Conservation (phyloP, 2,888 invertebrate species). For the Zygothrica quintamaculata region DNA sequence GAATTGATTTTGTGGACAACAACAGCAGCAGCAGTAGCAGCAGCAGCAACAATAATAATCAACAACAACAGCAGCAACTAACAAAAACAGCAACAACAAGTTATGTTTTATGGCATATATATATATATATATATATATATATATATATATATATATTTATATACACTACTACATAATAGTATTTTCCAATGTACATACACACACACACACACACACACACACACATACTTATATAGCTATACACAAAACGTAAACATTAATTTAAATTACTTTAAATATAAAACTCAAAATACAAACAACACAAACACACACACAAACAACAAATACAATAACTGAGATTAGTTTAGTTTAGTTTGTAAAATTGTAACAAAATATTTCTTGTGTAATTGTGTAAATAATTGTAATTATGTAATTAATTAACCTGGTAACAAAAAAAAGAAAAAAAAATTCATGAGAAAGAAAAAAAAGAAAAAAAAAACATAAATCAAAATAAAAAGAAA, state of each 20-base stretch:
- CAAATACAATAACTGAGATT: constrained; percentile 43
- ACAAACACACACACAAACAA: constrained; percentile 24
- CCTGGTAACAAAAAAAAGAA: constrained; percentile 9
- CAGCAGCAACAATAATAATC: constrained; percentile 45
- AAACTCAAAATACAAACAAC: constrained; percentile 35
- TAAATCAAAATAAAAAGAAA: constrained; percentile 20
- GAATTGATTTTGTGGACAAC: constrained; percentile 45
- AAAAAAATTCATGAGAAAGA: constrained; percentile 7
- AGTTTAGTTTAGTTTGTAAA: constrained; percentile 53
- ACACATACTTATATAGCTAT: constrained; percentile 28
- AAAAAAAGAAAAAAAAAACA: constrained; percentile 10
- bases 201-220: constrained; percentile 37
- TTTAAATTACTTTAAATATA: constrained; percentile 55
- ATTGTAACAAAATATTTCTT: constrained; percentile 41
- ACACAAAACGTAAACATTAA: constrained; percentile 44
- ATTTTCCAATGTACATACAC: constrained; percentile 49
- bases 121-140: constrained; percentile 43
- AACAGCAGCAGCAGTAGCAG: constrained; percentile 19
- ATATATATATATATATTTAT: constrained; percentile 44
- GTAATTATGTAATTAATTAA: constrained; percentile 64
- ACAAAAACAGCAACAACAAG: too few relatives aligned
- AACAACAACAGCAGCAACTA: constrained; percentile 40
- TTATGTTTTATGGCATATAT: constrained; percentile 82
- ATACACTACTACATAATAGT: constrained; percentile 57
- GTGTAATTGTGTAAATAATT: constrained; percentile 65